Base-by-base conservation (phyloP, 2,888 invertebrate species). In the Aleiodes testaceus region DNA sequence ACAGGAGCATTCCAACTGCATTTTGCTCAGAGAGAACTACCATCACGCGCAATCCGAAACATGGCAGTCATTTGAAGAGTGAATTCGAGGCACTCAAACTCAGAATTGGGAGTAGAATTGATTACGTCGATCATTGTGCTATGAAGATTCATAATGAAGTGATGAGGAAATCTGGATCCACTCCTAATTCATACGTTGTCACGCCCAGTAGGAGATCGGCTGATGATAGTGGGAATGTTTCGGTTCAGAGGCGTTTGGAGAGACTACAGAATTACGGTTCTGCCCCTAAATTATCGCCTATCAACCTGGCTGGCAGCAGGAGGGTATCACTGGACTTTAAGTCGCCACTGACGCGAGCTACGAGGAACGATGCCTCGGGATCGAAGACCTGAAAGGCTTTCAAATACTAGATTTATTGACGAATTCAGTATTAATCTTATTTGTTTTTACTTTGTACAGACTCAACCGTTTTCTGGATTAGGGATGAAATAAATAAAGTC, bases 41-140 rank as follows among this genome's bases (percentile, higher is more conserved):
- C 74, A 91, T 93, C 76, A 91, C 92, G 0, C 89, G 89, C 80
- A 91, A 91, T 76, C 92, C 93, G 0, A 91, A 90, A 79, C 89
- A 89, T 75, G 82, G 83, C 64, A 68, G 52, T 69, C 87, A 88
- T 75, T 85, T 92, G 0, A 88, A 88, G 67, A 85, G 88, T 59
- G 86, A 89, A 12, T 78, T 91, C 6, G 87, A 89, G 0, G 83
- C 85, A 26, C 85, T 93, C 1, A 87, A 86, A 70, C 84, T 85
- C 5, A 74, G 74, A 26, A 75, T 86, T 30, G 80, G 85, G 83
- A 79, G 85, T 72, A 71, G 72, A 22, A 6, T 64, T 11, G 44
- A 74, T 0, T 86, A 85, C 49, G 76, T 79, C 7, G 69, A 73
- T n/a, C 73, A 72, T 11, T 82, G 85, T 49, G 79, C 78, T 1